Base-by-base conservation (phyloP, 2,113 vertebrate genomes). In the Gobiocypris rarus region DNA sequence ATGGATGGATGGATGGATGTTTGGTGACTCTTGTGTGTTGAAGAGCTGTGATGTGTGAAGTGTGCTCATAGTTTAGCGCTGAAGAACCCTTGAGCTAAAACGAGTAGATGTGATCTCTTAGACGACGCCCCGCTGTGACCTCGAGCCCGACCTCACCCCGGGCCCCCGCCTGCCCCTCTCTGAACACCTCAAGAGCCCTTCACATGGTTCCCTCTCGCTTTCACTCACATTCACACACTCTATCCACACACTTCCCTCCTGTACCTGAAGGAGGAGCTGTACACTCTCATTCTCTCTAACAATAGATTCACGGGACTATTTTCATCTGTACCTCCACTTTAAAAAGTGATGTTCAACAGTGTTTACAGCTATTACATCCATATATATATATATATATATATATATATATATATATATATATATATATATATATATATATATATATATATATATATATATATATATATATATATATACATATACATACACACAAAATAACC, bases 1-100 rank as follows among this genome's bases (percentile, higher is more conserved):
- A n/a, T n/a, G n/a, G n/a, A 38, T 22, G 10, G 65, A 69, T 38
- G 10, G 9, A 31, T 19, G 7, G 28, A 67, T 38, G 34, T 34
- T 34, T 34, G 34, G 67, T 24, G 31, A 28, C 75, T 78, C 34
- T 84, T 78, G n/a, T 84, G 63, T 43, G 76, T 28, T 79, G 74
- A 69, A 56, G 74, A 11, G 73, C 24, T 38, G 24, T 84, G 75
- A 78, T 84, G 83, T 52, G 45, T 84, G 61, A 70, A 84, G 82
- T 84, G 58, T 5, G 58, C 82, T 83, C 38, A 19, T 48, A 65
- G 71, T 28, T 48, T 59, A 84, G 61, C 38, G 5, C 82, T 84
- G 75, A 45, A 80, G 83, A 41, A 78, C 83, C 14, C 83, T 70
- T 59, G 43, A 75, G 59, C 59, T 67, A 15, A 77, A 54, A 52